phyloP scores from a whole-genome alignment of 1,140 invertebrate genomes.

The Drosophila elegans region DNA sequence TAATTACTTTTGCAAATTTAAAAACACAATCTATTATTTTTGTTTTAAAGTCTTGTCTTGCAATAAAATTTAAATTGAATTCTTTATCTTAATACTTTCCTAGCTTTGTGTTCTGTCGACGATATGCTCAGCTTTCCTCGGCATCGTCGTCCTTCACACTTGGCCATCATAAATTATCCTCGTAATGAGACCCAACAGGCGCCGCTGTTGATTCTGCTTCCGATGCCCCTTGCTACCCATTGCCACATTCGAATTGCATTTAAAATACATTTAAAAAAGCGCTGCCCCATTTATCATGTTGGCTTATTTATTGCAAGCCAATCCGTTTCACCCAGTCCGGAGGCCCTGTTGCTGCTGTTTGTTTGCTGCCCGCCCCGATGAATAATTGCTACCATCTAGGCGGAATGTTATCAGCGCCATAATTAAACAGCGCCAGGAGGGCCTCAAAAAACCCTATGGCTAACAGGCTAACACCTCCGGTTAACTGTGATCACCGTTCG shows the following conservation, averaged over 20 bases:
- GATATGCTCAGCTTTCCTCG: conserved; percentile 30
- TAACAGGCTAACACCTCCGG: conserved; percentile 23
- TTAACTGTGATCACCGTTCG: conserved; percentile 38
- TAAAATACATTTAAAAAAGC: conserved; percentile 81
- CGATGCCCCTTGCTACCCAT: conserved; percentile 44
- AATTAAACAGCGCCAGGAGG: conserved; percentile 84
- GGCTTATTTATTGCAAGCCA: conserved; percentile 78
- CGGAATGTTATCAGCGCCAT: conserved; percentile 84
- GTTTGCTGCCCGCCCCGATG: conserved; percentile 54
- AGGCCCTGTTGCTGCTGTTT: conserved; percentile 25
- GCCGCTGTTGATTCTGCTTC: conserved; percentile 39
- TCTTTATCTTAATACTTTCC: background rate
- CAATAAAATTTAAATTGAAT: too few relatives aligned
- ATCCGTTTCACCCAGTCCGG: conserved; percentile 17
- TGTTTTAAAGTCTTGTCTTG: too few relatives aligned
- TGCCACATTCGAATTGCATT: conserved; percentile 77
- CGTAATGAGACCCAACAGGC: conserved; percentile 77
- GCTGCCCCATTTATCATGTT: conserved; percentile 75
- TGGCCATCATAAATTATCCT: conserved; percentile 75
- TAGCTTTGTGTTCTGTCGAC: conserved; percentile 25
- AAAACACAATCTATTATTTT: too few relatives aligned
- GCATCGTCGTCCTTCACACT: conserved; percentile 68
- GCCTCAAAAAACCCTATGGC: background rate
- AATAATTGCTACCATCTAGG: conserved; percentile 84
- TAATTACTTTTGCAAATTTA: too few relatives aligned